Conservation (phyloP, 2,113 vertebrate genomes). For the Emydocephalus ijimae region DNA sequence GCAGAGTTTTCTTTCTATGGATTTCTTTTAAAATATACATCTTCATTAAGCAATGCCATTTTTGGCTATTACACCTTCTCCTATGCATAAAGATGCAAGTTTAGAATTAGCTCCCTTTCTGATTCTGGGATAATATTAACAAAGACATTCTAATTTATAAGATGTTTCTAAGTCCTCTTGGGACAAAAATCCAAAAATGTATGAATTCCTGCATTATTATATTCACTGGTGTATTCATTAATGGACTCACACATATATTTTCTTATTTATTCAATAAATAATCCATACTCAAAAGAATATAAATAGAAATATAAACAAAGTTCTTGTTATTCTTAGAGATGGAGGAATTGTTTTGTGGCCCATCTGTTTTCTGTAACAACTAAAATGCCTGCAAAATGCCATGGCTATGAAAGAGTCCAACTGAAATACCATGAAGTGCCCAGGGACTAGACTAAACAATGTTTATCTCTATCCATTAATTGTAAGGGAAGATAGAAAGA, state of each 20-base stretch:
- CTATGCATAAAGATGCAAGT: not conserved
- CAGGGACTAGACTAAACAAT: not conserved
- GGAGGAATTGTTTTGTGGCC: not conserved
- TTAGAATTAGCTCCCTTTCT: not conserved
- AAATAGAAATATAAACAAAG: not conserved
- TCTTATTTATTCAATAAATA: not conserved
- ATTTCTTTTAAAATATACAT: conserved; percentile 10
- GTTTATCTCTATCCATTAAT: not conserved
- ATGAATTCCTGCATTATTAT: not conserved
- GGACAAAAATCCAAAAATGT: not conserved
- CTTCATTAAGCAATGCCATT: not conserved
- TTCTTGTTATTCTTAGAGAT: not conserved
- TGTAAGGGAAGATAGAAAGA: not conserved
- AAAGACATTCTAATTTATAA: not conserved
- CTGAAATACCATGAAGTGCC: not conserved
- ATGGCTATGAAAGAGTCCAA: not conserved
- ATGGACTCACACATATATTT: not conserved
- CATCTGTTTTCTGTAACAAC: not conserved
- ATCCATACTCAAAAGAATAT: not conserved
- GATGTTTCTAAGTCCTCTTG: not conserved
- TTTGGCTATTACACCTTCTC: not conserved
- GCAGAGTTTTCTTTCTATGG: not conserved
- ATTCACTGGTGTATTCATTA: not conserved
- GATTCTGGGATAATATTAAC: not conserved
- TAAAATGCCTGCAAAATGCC: not conserved